Evolutionary conservation across 2,888 invertebrate species (phyloP), one percentile per base, ranked within the genome.

Genomic region (Tipula lateralis): DNA sequence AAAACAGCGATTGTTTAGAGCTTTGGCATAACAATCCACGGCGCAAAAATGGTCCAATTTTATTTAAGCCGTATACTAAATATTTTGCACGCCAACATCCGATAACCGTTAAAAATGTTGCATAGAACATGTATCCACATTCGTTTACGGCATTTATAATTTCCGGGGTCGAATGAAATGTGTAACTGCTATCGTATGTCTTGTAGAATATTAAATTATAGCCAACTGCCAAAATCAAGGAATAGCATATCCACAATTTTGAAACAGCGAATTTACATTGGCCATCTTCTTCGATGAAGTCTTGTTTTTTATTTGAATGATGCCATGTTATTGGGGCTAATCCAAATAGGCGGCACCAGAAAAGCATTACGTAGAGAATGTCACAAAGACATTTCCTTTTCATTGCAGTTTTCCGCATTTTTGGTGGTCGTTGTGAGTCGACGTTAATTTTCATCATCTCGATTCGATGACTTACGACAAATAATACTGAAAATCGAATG

Each of bases 271-370:
- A 85, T 29, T 36, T 19, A 29, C 85, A 85, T 9, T 50, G 81
- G 0, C 82, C 85, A 82, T 85, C 85, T 30, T 85, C 85, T 16
- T 19, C 16, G 29, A 83, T 50, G 50, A 84, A 84, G 16, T 9
- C 19, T 1, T 1, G 29, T 29, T 36, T 36, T 39, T 66, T 82
- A 24, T 39, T 32, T 13, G 82, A 12, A 44, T 85, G 85, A 7
- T 7, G 16, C 81, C 84, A 85, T 12, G 29, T 82, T 39, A 84
- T 39, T 16, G 85, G 85, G 1, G 82, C 29, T 30, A 85, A 81
- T 16, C 85, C 84, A 34, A 85, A 85, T n/a, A 84, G 16, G 4
- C 85, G 85, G 32, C 85, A 81, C n/a, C 29, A 85, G n/a, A 82
- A 81, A 0, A 85, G 16, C 85, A 84, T 84, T 5, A 80, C 12